phyloP scores from a whole-genome alignment of 2,797 vertebrate species.

The Erethizon dorsatum region DNA sequence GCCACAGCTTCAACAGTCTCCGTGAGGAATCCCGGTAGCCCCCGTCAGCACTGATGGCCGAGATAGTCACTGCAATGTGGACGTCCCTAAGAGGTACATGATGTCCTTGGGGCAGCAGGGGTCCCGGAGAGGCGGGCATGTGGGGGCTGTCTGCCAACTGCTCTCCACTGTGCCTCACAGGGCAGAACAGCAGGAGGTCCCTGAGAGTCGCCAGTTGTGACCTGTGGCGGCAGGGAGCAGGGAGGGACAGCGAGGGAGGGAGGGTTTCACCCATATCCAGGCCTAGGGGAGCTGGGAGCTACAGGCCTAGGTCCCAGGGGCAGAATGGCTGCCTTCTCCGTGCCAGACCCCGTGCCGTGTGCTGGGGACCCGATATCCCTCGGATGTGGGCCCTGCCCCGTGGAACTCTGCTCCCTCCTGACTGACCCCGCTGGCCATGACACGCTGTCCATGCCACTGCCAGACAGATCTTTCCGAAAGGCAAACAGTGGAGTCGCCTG shows the following conservation, averaged over 20 bases:
- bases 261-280: neutral
- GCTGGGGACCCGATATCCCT: neutral
- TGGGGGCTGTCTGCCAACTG: neutral
- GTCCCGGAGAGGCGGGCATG: neutral
- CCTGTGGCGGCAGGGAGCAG: neutral
- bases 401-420: neutral
- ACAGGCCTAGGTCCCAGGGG: neutral
- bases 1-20: neutral
- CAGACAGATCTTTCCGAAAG: slow-evolving; percentile 28
- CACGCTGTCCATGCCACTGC: neutral
- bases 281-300: neutral
- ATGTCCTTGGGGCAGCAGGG: neutral
- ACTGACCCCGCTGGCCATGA: neutral
- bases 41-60: neutral
- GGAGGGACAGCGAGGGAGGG: neutral
- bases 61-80: neutral
- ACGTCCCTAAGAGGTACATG: neutral
- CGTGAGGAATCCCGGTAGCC: neutral
- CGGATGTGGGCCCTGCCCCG: neutral
- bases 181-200: neutral
- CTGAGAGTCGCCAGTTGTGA: neutral
- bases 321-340: neutral
- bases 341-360: neutral
- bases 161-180: neutral
- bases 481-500: neutral